Percentiles rank a stretch among this genome's conserved stretches.
Evolutionary conservation across 2,797 vertebrate genomes (phyloP).

Genomic region (Sparus aurata): DNA sequence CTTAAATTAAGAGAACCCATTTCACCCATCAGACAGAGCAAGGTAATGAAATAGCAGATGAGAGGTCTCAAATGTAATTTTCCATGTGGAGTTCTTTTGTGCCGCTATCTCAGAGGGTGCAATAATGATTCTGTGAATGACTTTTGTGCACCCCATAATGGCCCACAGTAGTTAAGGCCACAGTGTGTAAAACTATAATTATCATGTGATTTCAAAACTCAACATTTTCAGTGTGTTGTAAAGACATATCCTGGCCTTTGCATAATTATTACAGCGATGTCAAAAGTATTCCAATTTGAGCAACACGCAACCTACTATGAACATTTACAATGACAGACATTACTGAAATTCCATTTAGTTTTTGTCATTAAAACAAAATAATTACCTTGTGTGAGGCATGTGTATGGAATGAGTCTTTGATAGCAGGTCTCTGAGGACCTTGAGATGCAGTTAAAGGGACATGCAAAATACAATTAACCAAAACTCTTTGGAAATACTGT

Average conservation of each 20-base stretch:
- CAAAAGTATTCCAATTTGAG: conserved; percentile 78
- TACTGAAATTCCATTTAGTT: conserved; percentile 76
- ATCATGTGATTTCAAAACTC: conserved; percentile 86
- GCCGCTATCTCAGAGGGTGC: conserved; percentile 87
- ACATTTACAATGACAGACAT: conserved; percentile 71
- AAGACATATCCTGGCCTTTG: conserved; percentile 76
- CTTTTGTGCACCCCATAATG: conserved; percentile 87
- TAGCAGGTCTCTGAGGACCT: conserved; percentile 64
- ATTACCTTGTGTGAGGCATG: conserved; percentile 71
- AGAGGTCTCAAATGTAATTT: conserved; percentile 90
- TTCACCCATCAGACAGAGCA: conserved; percentile 85
- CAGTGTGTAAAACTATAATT: conserved; percentile 87
- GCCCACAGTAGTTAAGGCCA: conserved; percentile 86
- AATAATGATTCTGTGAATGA: conserved; percentile 89
- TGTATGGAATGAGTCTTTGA: conserved; percentile 59
- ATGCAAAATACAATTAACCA: conserved; percentile 34
- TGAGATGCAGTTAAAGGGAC: conserved; percentile 57
- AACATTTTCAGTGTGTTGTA: conserved; percentile 79
- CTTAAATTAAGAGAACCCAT: conserved; percentile 91
- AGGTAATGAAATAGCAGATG: conserved; percentile 90
- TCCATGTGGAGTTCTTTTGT: conserved; percentile 88
- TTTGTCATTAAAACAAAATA: conserved; percentile 74
- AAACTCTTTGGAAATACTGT: conserved; percentile 42
- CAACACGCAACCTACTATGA: conserved; percentile 68
- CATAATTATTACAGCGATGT: conserved; percentile 82